Evolutionary conservation across 2,888 invertebrate genomes (phyloP).

Genomic region (Cabera pusaria): DNA sequence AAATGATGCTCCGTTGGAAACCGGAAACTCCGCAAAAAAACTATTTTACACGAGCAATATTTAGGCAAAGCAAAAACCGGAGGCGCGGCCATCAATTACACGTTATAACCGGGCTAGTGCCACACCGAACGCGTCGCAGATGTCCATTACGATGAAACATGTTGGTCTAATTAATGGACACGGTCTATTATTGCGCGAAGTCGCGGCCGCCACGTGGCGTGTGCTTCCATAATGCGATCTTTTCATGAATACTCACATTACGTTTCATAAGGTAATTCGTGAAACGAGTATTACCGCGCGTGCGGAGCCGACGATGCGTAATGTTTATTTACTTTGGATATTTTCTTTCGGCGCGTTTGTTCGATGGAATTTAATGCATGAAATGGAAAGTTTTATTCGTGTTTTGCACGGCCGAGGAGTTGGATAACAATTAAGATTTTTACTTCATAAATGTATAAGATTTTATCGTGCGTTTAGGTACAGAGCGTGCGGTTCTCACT

Average conservation of each 20-base stretch:
- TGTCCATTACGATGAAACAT: conserved; percentile 74
- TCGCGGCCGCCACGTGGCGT: conserved; percentile 43
- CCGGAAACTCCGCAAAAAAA: conserved; percentile 30
- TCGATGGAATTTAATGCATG: conserved; percentile 9
- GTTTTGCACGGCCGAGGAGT: background rate
- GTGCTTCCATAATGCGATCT: conserved; percentile 23
- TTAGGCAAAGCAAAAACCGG: conserved; percentile 47
- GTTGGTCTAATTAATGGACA: conserved; percentile 74
- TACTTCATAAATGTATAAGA: conserved; percentile 1
- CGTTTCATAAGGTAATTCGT: conserved; percentile 13
- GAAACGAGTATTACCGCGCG: conserved; percentile 8
- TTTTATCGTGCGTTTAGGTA: background rate
- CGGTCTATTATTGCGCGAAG: conserved; percentile 62
- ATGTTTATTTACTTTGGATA: conserved; percentile 15
- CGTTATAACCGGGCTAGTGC: conserved; percentile 35
- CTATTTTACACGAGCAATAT: conserved; percentile 36
- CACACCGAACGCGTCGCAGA: conserved; percentile 51
- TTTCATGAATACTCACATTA: conserved; percentile 22
- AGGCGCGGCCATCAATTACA: conserved; percentile 50
- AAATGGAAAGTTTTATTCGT: conserved; percentile 11
- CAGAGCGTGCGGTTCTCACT: conserved; percentile 2
- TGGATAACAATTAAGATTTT: conserved; percentile 2
- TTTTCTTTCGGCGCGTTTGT: conserved; percentile 5
- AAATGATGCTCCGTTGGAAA: conserved; percentile 22
- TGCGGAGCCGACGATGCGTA: conserved; percentile 10